Evolutionary conservation across 2,888 invertebrate genomes (phyloP), one percentile per base, ranked within the genome.

Genomic region (Papilio gigon): DNA sequence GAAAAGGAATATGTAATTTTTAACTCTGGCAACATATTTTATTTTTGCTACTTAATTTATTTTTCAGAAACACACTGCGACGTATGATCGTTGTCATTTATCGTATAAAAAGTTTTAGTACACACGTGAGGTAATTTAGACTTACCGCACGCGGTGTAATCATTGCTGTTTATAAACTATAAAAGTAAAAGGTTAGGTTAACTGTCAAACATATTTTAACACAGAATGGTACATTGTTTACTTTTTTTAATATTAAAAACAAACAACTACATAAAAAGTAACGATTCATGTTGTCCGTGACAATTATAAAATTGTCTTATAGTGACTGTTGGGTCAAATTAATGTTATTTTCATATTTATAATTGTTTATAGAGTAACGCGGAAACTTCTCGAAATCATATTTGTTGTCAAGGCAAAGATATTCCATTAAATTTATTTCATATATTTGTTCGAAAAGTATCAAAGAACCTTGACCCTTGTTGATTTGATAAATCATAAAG

Each of bases 311-410:
- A 37, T n/a, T n/a, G n/a, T n/a, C n/a, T n/a, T n/a, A n/a, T n/a
- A n/a, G n/a, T n/a, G n/a, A n/a, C n/a, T n/a, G n/a, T n/a, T n/a
- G n/a, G n/a, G n/a, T n/a, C n/a, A n/a, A n/a, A n/a, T n/a, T n/a
- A n/a, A n/a, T n/a, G n/a, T 22, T 44, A 20, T 22, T 8, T 22
- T 11, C 44, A 44, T 47, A 47, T 1, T 11, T 47, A 22, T 47
- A 27, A 27, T 50, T 27, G 1, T n/a, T n/a, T n/a, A 25, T 50
- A 1, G 22, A 53, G 5, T 8, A n/a, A 50, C 22, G n/a, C 27
- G 27, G 50, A 27, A 53, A 53, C 50, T 50, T 50, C 14, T 53
- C 50, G n/a, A n/a, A 27, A 50, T 14, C 25, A 53, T 53, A 6
- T 53, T 27, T 53, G 27, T 25, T 6, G 50, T 53, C 50, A 27